phyloP scores from a whole-genome alignment of 2,797 vertebrate genomes.

The Rhynchotus rufescens region DNA sequence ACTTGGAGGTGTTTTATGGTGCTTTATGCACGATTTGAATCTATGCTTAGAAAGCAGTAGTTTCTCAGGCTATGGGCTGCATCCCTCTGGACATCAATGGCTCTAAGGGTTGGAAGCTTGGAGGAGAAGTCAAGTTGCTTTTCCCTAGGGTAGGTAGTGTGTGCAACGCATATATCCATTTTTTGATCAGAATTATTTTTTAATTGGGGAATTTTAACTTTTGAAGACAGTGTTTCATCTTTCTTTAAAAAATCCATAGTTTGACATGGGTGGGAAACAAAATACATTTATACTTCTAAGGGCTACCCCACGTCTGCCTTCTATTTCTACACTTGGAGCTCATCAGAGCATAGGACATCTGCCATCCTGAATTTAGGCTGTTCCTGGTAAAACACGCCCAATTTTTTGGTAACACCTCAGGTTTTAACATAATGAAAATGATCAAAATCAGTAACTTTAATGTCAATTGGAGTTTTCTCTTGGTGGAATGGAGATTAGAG shows the following conservation, averaged over 20 bases:
- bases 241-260: background rate
- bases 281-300: background rate
- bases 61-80: background rate
- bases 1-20: background rate
- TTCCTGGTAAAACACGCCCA: background rate
- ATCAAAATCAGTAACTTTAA: background rate
- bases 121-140: background rate
- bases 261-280: background rate
- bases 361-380: background rate
- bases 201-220: background rate
- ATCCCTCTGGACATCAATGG: background rate
- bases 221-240: background rate
- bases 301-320: background rate
- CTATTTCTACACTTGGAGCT: background rate
- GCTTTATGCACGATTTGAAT: background rate
- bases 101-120: background rate
- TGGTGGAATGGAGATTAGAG: background rate
- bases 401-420: background rate
- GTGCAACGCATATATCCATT: background rate
- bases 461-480: background rate
- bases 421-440: background rate
- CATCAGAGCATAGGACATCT: background rate
- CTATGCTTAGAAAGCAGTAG: background rate
- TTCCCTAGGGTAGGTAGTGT: background rate
- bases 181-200: background rate